Evolutionary conservation across 2,888 invertebrate genomes (phyloP).

Genomic region (Euzophera pinguis): DNA sequence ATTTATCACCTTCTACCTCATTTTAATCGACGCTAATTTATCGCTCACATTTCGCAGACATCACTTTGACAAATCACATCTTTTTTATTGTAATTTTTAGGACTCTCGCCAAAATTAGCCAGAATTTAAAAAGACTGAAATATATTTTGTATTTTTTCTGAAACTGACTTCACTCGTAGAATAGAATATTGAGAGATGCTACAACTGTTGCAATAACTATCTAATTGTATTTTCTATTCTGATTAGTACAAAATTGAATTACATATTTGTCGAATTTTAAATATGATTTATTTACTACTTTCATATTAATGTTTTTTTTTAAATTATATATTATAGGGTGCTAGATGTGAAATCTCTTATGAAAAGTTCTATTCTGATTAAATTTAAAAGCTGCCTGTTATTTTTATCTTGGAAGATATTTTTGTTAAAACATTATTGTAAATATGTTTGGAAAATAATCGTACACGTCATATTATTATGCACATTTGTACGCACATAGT

Average conservation of each 20-base stretch:
- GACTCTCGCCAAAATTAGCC: slow-evolving; percentile 32
- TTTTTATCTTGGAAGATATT: slow-evolving; percentile 7
- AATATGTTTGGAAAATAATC: slow-evolving; percentile 13
- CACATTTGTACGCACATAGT: slow-evolving; percentile 53
- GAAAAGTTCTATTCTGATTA: slow-evolving; percentile 27
- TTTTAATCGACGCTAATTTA: not conserved
- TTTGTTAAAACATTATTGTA: slow-evolving; percentile 16
- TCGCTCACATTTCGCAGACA: not conserved
- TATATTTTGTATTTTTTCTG: slow-evolving; percentile 30
- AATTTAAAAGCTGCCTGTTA: slow-evolving; percentile 11
- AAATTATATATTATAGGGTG: slow-evolving; percentile 45
- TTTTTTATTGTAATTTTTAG: slow-evolving; percentile 17
- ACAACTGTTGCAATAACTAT: slow-evolving; percentile 24
- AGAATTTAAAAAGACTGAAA: slow-evolving; percentile 40
- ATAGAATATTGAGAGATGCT: not conserved
- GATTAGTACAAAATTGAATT: slow-evolving; percentile 48
- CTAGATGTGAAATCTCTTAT: slow-evolving; percentile 58
- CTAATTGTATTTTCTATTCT: slow-evolving; percentile 43
- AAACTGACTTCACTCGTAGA: not conserved
- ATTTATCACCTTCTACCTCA: slow-evolving; percentile 51
- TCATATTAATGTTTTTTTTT: slow-evolving; percentile 1
- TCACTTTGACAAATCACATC: slow-evolving; percentile 1
- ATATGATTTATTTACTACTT: not conserved
- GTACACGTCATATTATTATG: slow-evolving; percentile 33
- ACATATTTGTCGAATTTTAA: slow-evolving; percentile 3